phyloP scores from a whole-genome alignment of 2,797 vertebrate species.

The Mormyrus hasselquistii region DNA sequence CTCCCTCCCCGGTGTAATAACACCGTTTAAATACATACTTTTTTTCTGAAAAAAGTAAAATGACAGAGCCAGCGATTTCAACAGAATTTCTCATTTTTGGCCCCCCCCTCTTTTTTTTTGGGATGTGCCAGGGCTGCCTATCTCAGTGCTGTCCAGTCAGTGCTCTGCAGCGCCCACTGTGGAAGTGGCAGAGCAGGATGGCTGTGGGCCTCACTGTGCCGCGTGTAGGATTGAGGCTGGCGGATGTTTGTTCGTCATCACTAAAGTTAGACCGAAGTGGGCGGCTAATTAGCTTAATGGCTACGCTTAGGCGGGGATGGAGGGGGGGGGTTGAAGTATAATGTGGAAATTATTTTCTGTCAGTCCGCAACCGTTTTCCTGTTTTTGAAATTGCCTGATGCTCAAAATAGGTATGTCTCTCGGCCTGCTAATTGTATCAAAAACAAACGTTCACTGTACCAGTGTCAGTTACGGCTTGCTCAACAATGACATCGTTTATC shows the following conservation, averaged over 20 bases:
- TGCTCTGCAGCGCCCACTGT: neutral
- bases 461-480: neutral
- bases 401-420: slow-evolving; percentile 44
- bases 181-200: neutral
- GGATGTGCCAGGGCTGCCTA: neutral
- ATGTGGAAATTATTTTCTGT: slow-evolving; percentile 58
- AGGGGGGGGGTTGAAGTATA: slow-evolving; percentile 32
- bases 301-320: slow-evolving; percentile 41
- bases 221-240: neutral
- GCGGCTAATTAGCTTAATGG: slow-evolving; percentile 45
- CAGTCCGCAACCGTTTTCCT: slow-evolving; percentile 62
- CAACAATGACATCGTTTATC: neutral
- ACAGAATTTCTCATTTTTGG: neutral
- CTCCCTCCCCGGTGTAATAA: neutral
- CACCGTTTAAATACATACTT: neutral
- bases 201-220: neutral
- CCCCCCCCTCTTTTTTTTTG: neutral
- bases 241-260: slow-evolving; percentile 39
- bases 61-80: neutral
- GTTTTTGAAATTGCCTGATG: slow-evolving; percentile 52
- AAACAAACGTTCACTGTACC: neutral
- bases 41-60: neutral
- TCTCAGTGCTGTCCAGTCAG: neutral
- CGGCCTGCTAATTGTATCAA: slow-evolving; percentile 56
- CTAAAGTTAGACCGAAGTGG: slow-evolving; percentile 44